Conservation (phyloP, 2,113 vertebrate species). For the Trematomus loennbergii region DNA sequence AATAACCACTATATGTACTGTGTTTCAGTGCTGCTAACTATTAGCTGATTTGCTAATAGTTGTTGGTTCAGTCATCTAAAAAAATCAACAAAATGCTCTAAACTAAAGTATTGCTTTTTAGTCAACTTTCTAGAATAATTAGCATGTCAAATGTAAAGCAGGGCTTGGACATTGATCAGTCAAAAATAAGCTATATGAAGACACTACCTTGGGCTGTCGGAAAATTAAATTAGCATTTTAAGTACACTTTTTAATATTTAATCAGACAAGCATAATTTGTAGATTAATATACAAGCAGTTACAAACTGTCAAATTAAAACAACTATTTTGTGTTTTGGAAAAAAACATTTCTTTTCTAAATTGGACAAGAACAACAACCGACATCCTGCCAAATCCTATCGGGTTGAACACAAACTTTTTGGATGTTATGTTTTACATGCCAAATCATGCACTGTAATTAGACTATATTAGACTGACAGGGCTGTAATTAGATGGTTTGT, state of each 20-base stretch:
- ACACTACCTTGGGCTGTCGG: too few species aligned
- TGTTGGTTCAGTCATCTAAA: background rate
- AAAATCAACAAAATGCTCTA: background rate
- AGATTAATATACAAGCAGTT: too few species aligned
- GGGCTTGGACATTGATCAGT: background rate
- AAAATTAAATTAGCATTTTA: background rate
- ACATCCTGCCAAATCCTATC: background rate
- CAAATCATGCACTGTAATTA: slow-evolving; percentile 6
- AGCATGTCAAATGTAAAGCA: background rate
- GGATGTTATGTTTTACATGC: slow-evolving; percentile 8
- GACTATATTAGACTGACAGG: background rate
- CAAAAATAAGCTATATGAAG: background rate
- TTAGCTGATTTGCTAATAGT: background rate
- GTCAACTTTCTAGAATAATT: background rate
- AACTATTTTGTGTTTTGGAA: background rate
- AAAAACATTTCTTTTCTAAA: background rate
- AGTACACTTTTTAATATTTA: background rate
- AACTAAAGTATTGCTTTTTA: background rate
- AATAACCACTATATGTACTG: too few species aligned
- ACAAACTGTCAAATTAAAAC: background rate
- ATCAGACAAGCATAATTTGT: background rate
- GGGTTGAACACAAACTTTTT: slow-evolving; percentile 9
- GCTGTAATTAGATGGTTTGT: slow-evolving; percentile 1
- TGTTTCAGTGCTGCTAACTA: too few species aligned
- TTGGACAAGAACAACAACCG: background rate